Evolutionary conservation across 2,888 invertebrate species (phyloP), one percentile per base, ranked within the genome.

Genomic region (Athalia rosae): DNA sequence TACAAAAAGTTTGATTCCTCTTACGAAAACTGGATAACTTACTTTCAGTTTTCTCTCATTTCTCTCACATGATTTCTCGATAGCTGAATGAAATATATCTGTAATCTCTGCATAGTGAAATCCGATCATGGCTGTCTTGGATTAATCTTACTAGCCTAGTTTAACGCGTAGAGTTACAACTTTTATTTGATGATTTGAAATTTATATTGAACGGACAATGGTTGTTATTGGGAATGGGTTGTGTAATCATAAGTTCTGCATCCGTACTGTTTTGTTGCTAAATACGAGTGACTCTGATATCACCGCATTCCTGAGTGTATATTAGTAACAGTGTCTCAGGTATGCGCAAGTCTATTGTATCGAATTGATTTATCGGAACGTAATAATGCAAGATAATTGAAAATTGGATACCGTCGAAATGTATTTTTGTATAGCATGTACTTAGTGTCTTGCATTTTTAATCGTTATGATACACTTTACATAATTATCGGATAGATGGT

Each of bases 371-470:
- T 63, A 47, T 5, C n/a, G 41, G 5, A 11, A 11, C n/a, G 53
- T n/a, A n/a, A 9, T 53, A 7, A 11, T 63, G 45, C 11, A 43
- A 61, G 11, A 61, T 8, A 61, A 9, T 28, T 61, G 5, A 61
- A 41, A 61, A 61, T 61, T 4, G 11, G 28, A 61, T 63, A 41
- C 13, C 5, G 45, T 47, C 8, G 63, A 45, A 45, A 43, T 63
- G 45, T 63, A 45, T 63, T 61, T 8, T 61, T 63, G 45, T 45
- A n/a, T 50, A 48, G 13, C 13, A 66, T 8, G 4, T 66, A 50
- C n/a, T n/a, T 66, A 66, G 66, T 66, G 66, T 66, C 48, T 66
- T 66, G 66, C 66, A 47, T 63, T 66, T 66, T 66, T 66, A 9
- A 66, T 66, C 6, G 13, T 48, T 47, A 15, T 11, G 59, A 66